Evolutionary conservation across 2,888 invertebrate genomes (phyloP).

Genomic region (Limnephilus rhombicus): DNA sequence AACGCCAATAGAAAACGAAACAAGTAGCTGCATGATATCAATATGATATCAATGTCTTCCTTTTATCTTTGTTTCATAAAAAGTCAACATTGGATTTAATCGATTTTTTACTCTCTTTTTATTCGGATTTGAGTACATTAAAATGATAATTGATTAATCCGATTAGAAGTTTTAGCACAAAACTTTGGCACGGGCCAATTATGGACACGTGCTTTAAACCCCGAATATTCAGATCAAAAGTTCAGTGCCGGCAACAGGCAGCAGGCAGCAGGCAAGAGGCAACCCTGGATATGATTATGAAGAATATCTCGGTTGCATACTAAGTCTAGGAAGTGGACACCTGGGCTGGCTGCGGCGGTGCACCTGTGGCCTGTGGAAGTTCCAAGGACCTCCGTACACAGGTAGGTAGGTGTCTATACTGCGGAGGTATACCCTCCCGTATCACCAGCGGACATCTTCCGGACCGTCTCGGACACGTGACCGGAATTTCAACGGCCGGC

Average conservation of each 20-base stretch:
- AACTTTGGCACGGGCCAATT: background rate
- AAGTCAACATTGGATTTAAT: no score
- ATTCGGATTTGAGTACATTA: background rate
- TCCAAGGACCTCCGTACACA: background rate
- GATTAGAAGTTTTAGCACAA: background rate
- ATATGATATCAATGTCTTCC: no score
- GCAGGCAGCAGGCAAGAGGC: background rate
- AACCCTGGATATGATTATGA: conserved; percentile 13
- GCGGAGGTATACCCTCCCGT: conserved; percentile 36
- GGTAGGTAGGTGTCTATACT: conserved; percentile 6
- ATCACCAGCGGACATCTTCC: conserved; percentile 41
- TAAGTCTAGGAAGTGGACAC: conserved; percentile 53
- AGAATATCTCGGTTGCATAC: conserved; percentile 47
- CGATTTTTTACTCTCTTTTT: no score
- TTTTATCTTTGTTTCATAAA: no score
- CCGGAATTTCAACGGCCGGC: conserved; percentile 1
- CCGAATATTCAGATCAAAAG: background rate
- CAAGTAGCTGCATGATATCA: no score
- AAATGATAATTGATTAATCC: background rate
- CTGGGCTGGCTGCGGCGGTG: conserved; percentile 23
- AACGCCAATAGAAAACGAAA: no score
- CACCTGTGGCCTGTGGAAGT: conserved; percentile 13
- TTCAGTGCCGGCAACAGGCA: background rate
- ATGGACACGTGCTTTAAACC: background rate
- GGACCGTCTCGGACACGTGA: conserved; percentile 34